phyloP scores from a whole-genome alignment of 2,888 invertebrate species.

The Stenoptilia bipunctidactyla region DNA sequence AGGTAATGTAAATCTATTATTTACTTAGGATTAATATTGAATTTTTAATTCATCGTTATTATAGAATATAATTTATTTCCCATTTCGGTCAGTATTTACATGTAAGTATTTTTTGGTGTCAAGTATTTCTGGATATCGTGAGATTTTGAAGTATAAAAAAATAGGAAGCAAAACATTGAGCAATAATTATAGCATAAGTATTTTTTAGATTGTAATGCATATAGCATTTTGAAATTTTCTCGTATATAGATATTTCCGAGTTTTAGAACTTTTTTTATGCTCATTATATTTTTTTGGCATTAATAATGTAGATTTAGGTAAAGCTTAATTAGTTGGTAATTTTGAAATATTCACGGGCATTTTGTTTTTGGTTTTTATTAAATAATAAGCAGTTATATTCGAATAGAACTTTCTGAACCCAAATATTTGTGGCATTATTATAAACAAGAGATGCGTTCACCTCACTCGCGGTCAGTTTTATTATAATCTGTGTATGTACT shows the following conservation, averaged over 20 bases:
- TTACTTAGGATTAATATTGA: slow-evolving; percentile 39
- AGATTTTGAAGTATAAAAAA: not conserved
- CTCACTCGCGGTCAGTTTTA: slow-evolving; percentile 59
- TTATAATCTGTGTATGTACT: slow-evolving; percentile 26
- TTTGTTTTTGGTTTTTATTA: slow-evolving; percentile 18
- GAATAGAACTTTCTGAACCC: slow-evolving; percentile 22
- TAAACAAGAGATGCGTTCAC: slow-evolving; percentile 36
- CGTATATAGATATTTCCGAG: not conserved
- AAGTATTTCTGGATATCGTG: slow-evolving; percentile 28
- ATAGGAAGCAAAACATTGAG: slow-evolving; percentile 9
- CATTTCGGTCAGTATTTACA: slow-evolving; percentile 70
- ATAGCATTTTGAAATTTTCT: not conserved
- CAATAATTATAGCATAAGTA: slow-evolving; percentile 9
- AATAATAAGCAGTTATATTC: slow-evolving; percentile 24
- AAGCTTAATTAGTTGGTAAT: slow-evolving; percentile 26
- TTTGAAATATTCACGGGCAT: slow-evolving; percentile 33
- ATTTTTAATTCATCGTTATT: slow-evolving; percentile 27
- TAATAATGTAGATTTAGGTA: slow-evolving; percentile 13
- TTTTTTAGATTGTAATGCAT: slow-evolving; percentile 1
- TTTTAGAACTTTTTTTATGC: not conserved
- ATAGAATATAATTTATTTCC: slow-evolving; percentile 64
- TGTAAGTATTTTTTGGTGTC: slow-evolving; percentile 56
- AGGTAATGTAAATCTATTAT: slow-evolving; percentile 57
- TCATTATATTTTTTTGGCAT: slow-evolving; percentile 20
- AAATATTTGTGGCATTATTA: slow-evolving; percentile 49